These are phyloP conservation scores for Zaprionus lachaisei DNA, from an alignment of 1,140 invertebrate genomes.

Conservation along the genomic window DNA sequence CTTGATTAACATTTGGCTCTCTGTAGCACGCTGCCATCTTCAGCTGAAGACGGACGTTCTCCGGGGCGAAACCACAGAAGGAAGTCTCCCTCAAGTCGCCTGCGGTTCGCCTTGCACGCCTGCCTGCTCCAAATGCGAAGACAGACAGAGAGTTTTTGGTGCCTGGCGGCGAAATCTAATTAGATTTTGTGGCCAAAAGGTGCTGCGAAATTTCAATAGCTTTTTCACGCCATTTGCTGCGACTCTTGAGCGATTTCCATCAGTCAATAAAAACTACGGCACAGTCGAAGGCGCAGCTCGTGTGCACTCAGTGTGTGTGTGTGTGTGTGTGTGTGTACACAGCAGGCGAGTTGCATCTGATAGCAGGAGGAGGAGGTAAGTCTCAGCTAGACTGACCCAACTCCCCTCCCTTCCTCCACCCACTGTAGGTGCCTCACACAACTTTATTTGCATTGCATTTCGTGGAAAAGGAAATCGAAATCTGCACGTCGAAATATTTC, in stretches of 20 bases:
- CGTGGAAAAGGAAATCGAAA: constrained; percentile 74
- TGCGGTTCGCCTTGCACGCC: constrained; percentile 39
- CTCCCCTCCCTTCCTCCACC: neutral
- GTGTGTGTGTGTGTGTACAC: constrained; percentile 24
- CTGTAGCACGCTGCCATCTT: neutral
- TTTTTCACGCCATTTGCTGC: constrained; percentile 8
- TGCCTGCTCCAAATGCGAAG: constrained; percentile 3
- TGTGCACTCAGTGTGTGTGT: neutral
- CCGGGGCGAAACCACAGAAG: constrained; percentile 36
- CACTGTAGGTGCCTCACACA: constrained; percentile 40
- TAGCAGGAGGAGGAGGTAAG: constrained; percentile 20
- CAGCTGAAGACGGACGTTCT: constrained; percentile 59
- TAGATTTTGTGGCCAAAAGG: constrained; percentile 74
- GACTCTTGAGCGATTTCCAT: constrained; percentile 77
- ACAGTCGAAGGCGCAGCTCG: constrained; percentile 11
- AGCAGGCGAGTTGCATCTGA: constrained; percentile 61
- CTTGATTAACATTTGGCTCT: neutral
- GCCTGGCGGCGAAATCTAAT: constrained; percentile 62
- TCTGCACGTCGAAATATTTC: constrained; percentile 64
- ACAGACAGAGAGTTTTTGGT: constrained; percentile 21
- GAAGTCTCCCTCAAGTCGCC: constrained; percentile 31
- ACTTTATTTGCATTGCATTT: constrained; percentile 75
- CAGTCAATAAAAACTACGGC: constrained; percentile 71
- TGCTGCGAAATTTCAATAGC: constrained; percentile 48
- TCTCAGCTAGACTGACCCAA: neutral